Base-by-base conservation (phyloP, 1,140 invertebrate species). In the Ostrea denselamellosa region DNA sequence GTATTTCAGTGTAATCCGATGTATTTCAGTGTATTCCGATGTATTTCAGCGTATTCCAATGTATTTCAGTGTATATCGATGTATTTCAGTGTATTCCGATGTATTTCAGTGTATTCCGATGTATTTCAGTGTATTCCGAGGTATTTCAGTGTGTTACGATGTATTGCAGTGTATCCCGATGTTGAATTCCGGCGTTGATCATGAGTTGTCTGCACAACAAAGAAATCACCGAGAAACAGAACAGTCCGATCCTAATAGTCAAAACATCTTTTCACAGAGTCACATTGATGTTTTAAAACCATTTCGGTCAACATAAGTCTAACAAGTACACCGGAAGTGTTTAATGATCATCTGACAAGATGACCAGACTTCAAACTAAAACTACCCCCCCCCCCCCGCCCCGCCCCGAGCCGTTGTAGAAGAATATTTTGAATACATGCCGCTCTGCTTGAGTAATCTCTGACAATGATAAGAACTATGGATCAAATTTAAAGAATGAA, bases 351-450 rank as follows among this genome's bases (percentile, higher is more conserved):
- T 86, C 91, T 91, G 2, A 93, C 93, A 4, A 85, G 88, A 68
- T 94, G 89, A 86, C 54, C 83, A 0, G 92, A 93, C 85, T 0
- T 90, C 88, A 17, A 54, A 92, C 25, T 17, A 93, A 28, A 53
- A 34, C 19, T 85, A 92, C 85, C 22, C 87, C 53, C 91, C 90
- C 25, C 90, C 91, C 9, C 22, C 22, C n/a, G 93, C 93, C 0
- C 89, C 94, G 9, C 94, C 93, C 9, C 88, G 93, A 52, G 87
- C 88, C 0, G 89, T 95, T 28, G 90, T 95, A 0, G 83, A 93
- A 54, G 87, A 94, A 28, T 85, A 92, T 9, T 68, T 95, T 92
- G 90, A 71, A 85, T 92, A 5, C 93, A 92, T 87, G 95, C 95
- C 8, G 89, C 92, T 5, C 95, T 95, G 0, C 51, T 91, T 19